Percentiles rank a stretch among this genome's conserved stretches.
Conservation (phyloP, 2,888 invertebrate genomes). For the Parascotia fuliginaria region DNA sequence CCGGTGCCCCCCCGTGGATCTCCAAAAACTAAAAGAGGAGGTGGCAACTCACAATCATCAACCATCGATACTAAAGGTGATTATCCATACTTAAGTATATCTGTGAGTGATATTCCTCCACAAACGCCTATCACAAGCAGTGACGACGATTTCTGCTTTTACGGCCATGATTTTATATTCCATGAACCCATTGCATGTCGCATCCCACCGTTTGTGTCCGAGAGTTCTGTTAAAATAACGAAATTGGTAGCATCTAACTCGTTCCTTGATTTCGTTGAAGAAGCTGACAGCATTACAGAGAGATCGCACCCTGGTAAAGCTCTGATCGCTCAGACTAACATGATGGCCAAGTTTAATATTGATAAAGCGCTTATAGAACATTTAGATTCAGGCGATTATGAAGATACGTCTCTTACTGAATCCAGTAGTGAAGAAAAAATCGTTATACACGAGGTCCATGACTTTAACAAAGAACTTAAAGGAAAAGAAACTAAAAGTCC, state of each 20-base stretch:
- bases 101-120: conserved; percentile 71
- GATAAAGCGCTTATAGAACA: conserved; percentile 72
- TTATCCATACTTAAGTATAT: conserved; percentile 71
- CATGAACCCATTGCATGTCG: conserved; percentile 74
- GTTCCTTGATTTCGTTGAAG: conserved; percentile 72
- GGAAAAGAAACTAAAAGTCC: conserved; percentile 60
- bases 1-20: conserved; percentile 95
- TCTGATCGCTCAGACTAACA: conserved; percentile 71
- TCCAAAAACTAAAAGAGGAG: conserved; percentile 87
- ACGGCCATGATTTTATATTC: conserved; percentile 79
- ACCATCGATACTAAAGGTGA: conserved; percentile 81
- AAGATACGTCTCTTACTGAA: conserved; percentile 74
- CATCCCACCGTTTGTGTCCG: conserved; percentile 69
- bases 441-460: conserved; percentile 56
- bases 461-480: conserved; percentile 44
- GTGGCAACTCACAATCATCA: conserved; percentile 71
- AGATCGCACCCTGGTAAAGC: conserved; percentile 67
- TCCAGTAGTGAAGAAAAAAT: conserved; percentile 76
- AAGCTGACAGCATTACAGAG: conserved; percentile 70
- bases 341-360: conserved; percentile 80
- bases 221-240: conserved; percentile 69
- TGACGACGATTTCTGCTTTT: conserved; percentile 76
- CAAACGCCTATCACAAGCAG: conserved; percentile 76
- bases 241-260: conserved; percentile 72
- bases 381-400: conserved; percentile 74